These are phyloP conservation scores for Cephus nigrinus DNA, from an alignment of 2,888 invertebrate species.

Conservation along the genomic window DNA sequence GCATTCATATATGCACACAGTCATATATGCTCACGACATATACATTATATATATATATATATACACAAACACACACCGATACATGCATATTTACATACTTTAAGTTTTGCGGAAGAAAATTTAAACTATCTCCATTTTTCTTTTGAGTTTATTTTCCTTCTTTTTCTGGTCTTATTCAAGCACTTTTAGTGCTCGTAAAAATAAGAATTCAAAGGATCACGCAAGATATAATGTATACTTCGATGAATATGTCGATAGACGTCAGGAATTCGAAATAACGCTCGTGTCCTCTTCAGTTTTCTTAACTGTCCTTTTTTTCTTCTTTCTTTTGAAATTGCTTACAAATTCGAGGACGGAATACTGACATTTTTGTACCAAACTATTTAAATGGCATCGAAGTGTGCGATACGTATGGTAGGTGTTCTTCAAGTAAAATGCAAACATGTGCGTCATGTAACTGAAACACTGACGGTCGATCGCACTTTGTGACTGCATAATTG, in stretches of 20 bases:
- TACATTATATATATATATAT: background rate
- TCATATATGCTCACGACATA: background rate
- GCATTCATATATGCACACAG: background rate
- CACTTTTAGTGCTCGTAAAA: background rate
- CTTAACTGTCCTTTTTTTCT: background rate
- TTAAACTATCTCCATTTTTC: background rate
- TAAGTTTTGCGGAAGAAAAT: background rate
- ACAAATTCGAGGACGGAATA: conserved; percentile 4
- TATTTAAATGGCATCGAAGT: conserved; percentile 43
- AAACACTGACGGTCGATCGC: background rate
- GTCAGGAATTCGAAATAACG: background rate
- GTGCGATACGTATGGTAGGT: conserved; percentile 37
- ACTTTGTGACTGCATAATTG: background rate
- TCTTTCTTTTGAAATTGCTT: background rate
- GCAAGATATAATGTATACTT: background rate
- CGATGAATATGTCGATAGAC: background rate
- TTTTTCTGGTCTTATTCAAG: background rate
- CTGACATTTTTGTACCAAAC: conserved; percentile 55
- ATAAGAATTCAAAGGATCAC: background rate
- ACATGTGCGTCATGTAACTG: background rate
- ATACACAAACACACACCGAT: background rate
- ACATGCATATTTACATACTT: background rate
- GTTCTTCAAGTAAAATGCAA: conserved; percentile 22
- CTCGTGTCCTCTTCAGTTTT: background rate
- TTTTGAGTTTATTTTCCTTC: background rate